A percentile compares a stretch with the other conserved stretches of the same genome.
These are phyloP conservation scores for Dasysyrphus albostriatus DNA, from an alignment of 2,888 invertebrate genomes.

Conservation along the genomic window DNA sequence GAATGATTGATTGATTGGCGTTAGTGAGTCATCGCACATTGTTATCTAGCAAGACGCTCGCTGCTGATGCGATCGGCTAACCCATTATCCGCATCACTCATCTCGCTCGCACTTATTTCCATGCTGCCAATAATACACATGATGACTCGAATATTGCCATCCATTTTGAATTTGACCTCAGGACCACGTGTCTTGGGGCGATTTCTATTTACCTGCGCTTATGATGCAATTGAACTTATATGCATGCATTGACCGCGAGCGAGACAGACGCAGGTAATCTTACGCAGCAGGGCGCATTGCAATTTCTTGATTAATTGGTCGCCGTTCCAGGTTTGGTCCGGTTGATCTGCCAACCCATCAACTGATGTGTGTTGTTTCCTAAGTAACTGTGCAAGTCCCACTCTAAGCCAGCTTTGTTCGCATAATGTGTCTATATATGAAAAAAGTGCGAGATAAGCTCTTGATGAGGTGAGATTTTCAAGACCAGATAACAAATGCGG, in stretches of 20 bases:
- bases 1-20: conserved; percentile 76
- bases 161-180: conserved; percentile 68
- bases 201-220: conserved; percentile 67
- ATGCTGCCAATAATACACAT: conserved; percentile 40
- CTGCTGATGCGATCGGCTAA: not conserved
- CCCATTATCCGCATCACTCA: conserved; percentile 55
- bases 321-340: conserved; percentile 49
- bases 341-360: conserved; percentile 52
- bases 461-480: conserved; percentile 74
- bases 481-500: conserved; percentile 74
- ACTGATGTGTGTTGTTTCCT: conserved; percentile 54
- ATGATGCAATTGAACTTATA: conserved; percentile 18
- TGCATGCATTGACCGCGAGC: conserved; percentile 19
- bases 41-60: conserved; percentile 55
- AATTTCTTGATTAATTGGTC: conserved; percentile 76
- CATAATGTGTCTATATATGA: not conserved
- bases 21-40: conserved; percentile 70
- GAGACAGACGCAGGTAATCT: conserved; percentile 39
- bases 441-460: conserved; percentile 50
- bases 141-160: conserved; percentile 67
- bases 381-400: conserved; percentile 17
- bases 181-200: conserved; percentile 73
- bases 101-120: not conserved
- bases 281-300: conserved; percentile 74
- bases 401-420: not conserved